phyloP scores from a whole-genome alignment of 2,113 vertebrate genomes.

The Damaliscus lunatus region DNA sequence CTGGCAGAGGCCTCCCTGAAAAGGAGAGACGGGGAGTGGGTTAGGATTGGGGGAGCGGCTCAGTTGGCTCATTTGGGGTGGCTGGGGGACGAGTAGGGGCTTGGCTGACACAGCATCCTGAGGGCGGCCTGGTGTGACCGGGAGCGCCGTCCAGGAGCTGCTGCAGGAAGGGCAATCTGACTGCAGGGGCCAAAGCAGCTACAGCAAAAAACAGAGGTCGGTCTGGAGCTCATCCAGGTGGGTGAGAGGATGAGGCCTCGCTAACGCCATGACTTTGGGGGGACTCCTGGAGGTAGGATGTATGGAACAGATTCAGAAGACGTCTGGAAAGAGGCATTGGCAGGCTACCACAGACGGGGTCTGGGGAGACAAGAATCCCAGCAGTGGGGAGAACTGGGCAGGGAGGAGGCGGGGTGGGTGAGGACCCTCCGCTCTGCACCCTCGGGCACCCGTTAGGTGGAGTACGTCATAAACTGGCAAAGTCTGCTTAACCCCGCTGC shows the following conservation, averaged over 20 bases:
- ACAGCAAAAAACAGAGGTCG: background rate
- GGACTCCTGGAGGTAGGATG: no score
- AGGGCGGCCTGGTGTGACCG: background rate
- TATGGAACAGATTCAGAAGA: background rate
- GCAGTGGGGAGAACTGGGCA: background rate
- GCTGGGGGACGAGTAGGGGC: no score
- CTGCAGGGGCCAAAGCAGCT: fast-evolving
- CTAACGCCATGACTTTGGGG: background rate
- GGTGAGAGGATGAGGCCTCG: background rate
- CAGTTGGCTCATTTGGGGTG: background rate
- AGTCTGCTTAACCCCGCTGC: background rate
- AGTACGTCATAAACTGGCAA: background rate
- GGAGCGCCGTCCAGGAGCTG: background rate
- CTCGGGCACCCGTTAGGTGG: background rate
- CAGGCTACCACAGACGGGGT: background rate
- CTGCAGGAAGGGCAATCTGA: background rate
- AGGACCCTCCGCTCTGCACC: background rate
- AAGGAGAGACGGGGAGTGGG: background rate
- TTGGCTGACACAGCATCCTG: background rate
- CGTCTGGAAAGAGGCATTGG: background rate
- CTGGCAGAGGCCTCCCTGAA: background rate
- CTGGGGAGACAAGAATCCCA: background rate
- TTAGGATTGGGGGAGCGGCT: background rate
- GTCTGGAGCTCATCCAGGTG: background rate
- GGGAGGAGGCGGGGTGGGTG: background rate